Evolutionary conservation across 2,888 invertebrate genomes (phyloP), one percentile per base, ranked within the genome.

Genomic region (Bombylius major): DNA sequence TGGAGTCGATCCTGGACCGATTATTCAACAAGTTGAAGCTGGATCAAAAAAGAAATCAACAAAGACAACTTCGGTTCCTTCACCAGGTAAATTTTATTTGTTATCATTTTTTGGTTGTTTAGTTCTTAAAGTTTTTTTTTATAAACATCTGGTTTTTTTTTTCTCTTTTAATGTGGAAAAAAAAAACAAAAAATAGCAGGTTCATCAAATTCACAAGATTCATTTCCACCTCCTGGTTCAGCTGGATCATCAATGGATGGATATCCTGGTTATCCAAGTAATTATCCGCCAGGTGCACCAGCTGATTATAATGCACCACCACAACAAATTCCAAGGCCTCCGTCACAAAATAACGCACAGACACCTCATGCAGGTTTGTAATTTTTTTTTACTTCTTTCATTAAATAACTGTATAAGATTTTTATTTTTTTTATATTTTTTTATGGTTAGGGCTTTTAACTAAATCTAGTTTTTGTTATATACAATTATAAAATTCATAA

Each of bases 1-100:
- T 61, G 95, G 95, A 51, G 89, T 94, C 66, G 97, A 98, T 78
- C 97, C 97, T 13, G 86, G 88, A 68, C 95, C 96, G 32, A 90
- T 98, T 63, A 92, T 98, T 68, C 92, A 91, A 73, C 91, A 94
- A 75, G 86, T 89, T 33, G 89, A 91, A 65, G 86, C 89, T 34
- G 87, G 89, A 60, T 90, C 92, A 64, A 93, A 93, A 78, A 90
- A 90, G 77, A 88, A 80, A 82, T 82, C 76, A 75, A 85, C 73
- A 78, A 91, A 81, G 77, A 82, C 88, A 52, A 85, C 87, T 61
- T 88, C 86, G 55, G 89, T 90, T 64, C 86, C 91, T 61, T 91
- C 88, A 67, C 89, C 92, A 73, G 92, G 88, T 86, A 23, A 23
- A 23, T 23, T 23, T 23, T 2, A 23, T 2, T 23, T 23, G 23